Base-by-base conservation (phyloP, 2,888 invertebrate genomes). In the Halictus ligatus region DNA sequence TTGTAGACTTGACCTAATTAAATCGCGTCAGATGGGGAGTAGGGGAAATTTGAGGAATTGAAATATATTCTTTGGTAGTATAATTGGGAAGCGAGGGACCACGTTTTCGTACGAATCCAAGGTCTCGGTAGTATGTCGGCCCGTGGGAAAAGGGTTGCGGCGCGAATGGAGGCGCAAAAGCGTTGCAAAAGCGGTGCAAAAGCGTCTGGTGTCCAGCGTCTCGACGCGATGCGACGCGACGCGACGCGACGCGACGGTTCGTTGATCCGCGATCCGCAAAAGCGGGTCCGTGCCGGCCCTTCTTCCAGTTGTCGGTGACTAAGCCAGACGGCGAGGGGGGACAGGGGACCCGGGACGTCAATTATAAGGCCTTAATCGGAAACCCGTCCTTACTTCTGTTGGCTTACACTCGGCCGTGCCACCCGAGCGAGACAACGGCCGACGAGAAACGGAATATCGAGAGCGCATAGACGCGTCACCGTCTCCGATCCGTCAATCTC, bases 311-410 rank as follows among this genome's bases (percentile, higher is more conserved):
- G 92, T 86, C 93, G 91, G 92, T 94, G 94, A 94, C 94, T 94
- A 94, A 94, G 93, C 92, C 92, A 88, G 88, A 89, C 88, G 84
- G 84, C 29, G 67, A 67, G 67, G 67, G 67, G 67, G 67, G 35
- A 21, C 35, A 67, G 86, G 91, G 85, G 92, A 92, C 89, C 89
- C 92, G 93, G 92, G 94, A 94, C 94, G 94, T 94, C 94, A 94
- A 94, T 94, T 94, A 94, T 94, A 94, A 94, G 92, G 92, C 94
- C 94, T 94, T 94, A 94, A 94, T 94, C 94, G 94, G 94, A 94
- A 94, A 94, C 94, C 93, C 94, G 94, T 94, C 94, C 94, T 93
- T 94, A 94, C 94, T 94, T 94, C 92, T 93, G 93, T 94, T 93
- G 92, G 93, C 92, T 92, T 93, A 92, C 93, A 92, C 88, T 86